Evolutionary conservation across 2,797 vertebrate genomes (phyloP).

Genomic region (Anableps anableps): DNA sequence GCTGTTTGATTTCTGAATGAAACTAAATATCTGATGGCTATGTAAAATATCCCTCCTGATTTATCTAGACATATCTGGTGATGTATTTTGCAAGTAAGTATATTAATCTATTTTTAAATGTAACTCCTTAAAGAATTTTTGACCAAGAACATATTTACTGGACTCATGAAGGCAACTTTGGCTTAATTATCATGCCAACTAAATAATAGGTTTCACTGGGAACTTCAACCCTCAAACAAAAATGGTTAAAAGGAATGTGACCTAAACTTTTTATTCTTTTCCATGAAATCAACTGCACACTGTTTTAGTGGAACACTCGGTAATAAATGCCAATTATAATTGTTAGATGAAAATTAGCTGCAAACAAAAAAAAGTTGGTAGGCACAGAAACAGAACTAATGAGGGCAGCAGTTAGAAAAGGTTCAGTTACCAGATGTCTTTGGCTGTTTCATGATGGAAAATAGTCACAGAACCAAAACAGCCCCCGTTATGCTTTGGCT

Average conservation of each 20-base stretch:
- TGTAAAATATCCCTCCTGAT: not conserved
- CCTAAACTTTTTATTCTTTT: not conserved
- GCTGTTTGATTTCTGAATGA: not conserved
- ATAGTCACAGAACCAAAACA: constrained; percentile 11
- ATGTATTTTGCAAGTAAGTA: not conserved
- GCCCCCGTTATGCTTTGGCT: not conserved
- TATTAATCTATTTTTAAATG: no score
- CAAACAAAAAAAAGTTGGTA: not conserved
- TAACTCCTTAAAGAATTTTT: not conserved
- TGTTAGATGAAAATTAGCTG: constrained; percentile 1
- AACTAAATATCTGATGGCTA: not conserved
- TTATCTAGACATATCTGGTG: not conserved
- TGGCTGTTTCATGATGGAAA: constrained; percentile 33
- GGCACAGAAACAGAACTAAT: constrained; percentile 2
- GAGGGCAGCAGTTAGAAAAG: not conserved
- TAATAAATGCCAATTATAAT: constrained; percentile 10
- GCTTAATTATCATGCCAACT: not conserved
- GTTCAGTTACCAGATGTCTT: constrained; percentile 30
- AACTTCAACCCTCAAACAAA: not conserved
- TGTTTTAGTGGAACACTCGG: not conserved
- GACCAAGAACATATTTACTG: not conserved
- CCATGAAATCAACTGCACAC: no score
- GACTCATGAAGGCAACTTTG: not conserved
- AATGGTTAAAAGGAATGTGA: not conserved
- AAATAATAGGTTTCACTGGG: not conserved